Evolutionary conservation across 2,888 invertebrate genomes (phyloP).

Genomic region (Scelioninae gen. 2): DNA sequence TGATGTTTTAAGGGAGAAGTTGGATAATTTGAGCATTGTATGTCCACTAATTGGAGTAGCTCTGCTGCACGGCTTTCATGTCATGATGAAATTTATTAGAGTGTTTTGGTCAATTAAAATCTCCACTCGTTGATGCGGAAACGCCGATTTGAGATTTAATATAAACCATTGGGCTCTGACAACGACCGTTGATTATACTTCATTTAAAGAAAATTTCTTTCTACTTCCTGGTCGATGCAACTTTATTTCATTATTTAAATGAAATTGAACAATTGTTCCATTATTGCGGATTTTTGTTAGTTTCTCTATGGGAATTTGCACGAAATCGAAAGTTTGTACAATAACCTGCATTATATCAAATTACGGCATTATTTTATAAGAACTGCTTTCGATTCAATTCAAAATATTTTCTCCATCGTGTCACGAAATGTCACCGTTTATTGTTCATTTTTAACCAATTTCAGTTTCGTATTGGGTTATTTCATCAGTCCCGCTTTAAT

Average conservation of each 20-base stretch:
- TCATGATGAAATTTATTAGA: slow-evolving; percentile 32
- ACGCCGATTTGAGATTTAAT: too few species aligned
- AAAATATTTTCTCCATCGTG: slow-evolving; percentile 2
- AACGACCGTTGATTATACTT: too few species aligned
- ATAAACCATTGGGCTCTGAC: too few species aligned
- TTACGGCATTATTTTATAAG: background rate
- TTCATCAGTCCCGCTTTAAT: too few species aligned
- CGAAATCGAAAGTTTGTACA: slow-evolving; percentile 9
- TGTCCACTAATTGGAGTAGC: slow-evolving; percentile 43
- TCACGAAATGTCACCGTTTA: slow-evolving; percentile 3
- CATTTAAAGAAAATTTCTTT: too few species aligned
- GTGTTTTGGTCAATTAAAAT: slow-evolving; percentile 22
- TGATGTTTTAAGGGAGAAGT: slow-evolving; percentile 34
- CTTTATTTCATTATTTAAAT: too few species aligned
- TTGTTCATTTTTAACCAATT: background rate
- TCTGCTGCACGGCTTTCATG: slow-evolving; percentile 14
- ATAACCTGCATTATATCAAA: slow-evolving; percentile 5
- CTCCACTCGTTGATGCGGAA: slow-evolving; percentile 14
- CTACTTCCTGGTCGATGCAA: too few species aligned
- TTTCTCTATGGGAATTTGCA: background rate
- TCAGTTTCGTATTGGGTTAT: background rate
- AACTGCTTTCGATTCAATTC: slow-evolving; percentile 5
- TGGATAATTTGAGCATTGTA: slow-evolving; percentile 33
- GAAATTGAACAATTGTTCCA: background rate
- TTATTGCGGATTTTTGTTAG: background rate